Evolutionary conservation across 2,888 invertebrate species (phyloP).

Genomic region (Diadromus collaris): DNA sequence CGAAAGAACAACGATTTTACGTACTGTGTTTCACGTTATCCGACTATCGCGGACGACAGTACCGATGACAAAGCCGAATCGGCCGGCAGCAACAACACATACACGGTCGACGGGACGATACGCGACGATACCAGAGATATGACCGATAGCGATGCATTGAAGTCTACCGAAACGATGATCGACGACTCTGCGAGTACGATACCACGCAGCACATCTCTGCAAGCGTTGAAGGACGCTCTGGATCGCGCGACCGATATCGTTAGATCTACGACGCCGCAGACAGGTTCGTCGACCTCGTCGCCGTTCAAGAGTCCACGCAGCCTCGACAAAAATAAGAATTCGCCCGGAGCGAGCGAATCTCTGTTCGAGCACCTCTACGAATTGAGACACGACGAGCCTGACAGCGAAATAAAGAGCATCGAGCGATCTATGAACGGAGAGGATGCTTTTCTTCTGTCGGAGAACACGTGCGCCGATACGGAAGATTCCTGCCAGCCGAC

Average conservation of each 20-base stretch:
- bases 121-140: constrained; percentile 12
- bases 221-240: constrained; percentile 70
- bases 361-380: constrained; percentile 66
- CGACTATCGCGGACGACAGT: neutral
- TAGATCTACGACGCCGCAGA: constrained; percentile 52
- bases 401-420: constrained; percentile 65
- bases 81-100: constrained; percentile 61
- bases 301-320: constrained; percentile 51
- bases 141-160: constrained; percentile 27
- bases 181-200: constrained; percentile 25
- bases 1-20: constrained; percentile 54
- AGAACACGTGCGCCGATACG: neutral
- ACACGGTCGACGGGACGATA: constrained; percentile 49
- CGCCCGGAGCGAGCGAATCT: constrained; percentile 53
- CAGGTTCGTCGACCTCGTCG: constrained; percentile 43
- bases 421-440: constrained; percentile 61
- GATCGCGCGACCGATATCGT: constrained; percentile 74
- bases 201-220: constrained; percentile 62
- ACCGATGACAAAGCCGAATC: constrained; percentile 35
- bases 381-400: constrained; percentile 56
- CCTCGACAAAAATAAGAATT: constrained; percentile 45
- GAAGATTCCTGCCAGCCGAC: constrained; percentile 9
- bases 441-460: constrained; percentile 39
- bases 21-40: constrained; percentile 8
- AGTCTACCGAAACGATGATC: constrained; percentile 16